phyloP scores from a whole-genome alignment of 2,888 invertebrate genomes.

The Hololepta plana region DNA sequence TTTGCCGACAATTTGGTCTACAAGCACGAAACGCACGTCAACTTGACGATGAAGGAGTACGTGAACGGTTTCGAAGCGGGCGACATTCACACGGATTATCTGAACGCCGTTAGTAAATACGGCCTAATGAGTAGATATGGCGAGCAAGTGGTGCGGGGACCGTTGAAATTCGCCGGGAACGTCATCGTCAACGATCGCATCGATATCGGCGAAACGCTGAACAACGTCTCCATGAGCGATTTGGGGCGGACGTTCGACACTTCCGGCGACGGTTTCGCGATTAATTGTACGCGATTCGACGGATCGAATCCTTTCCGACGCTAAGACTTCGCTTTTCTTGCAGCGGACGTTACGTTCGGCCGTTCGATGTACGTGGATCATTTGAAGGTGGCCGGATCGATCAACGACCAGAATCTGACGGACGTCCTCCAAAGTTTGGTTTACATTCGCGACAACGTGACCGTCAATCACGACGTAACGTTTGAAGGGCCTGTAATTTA shows the following conservation, averaged over 20 bases:
- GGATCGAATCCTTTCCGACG: too few species aligned
- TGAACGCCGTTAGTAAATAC: slow-evolving; percentile 23
- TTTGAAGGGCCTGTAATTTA: slow-evolving; percentile 17
- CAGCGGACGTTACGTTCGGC: slow-evolving; percentile 20
- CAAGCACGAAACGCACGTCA: slow-evolving; percentile 18
- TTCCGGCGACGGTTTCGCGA: too few species aligned
- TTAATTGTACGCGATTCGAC: too few species aligned
- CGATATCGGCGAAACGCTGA: slow-evolving; percentile 20
- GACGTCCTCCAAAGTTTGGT: slow-evolving; percentile 17
- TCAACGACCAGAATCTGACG: slow-evolving; percentile 15
- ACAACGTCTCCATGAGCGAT: slow-evolving; percentile 15
- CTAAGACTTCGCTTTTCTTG: too few species aligned
- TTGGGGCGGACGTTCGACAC: slow-evolving; percentile 14
- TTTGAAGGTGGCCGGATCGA: slow-evolving; percentile 14
- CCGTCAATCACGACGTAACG: slow-evolving; percentile 12
- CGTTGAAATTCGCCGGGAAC: slow-evolving; percentile 19
- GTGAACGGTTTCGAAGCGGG: slow-evolving; percentile 18
- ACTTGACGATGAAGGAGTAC: slow-evolving; percentile 20
- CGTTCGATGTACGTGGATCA: slow-evolving; percentile 17
- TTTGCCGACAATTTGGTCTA: slow-evolving; percentile 26
- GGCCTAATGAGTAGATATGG: slow-evolving; percentile 25
- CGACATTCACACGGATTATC: slow-evolving; percentile 16
- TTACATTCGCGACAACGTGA: slow-evolving; percentile 13
- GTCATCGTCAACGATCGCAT: slow-evolving; percentile 19
- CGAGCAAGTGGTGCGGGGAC: slow-evolving; percentile 19